These are phyloP conservation scores for Callopanchax toddi DNA, from an alignment of 2,113 vertebrate genomes.

Conservation along the genomic window DNA sequence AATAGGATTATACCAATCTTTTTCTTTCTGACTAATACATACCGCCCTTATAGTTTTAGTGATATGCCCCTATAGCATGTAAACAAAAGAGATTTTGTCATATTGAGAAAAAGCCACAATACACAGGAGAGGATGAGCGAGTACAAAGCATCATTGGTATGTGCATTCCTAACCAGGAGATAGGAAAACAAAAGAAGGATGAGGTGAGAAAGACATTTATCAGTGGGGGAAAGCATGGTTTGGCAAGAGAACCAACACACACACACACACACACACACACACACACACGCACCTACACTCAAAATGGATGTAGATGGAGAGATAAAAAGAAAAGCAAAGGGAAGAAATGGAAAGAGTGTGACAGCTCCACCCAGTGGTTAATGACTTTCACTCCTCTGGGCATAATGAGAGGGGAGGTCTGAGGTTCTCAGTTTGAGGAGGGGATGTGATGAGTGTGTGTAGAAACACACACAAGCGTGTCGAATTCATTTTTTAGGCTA, in stretches of 20 bases:
- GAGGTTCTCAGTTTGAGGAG: slow-evolving; percentile 18
- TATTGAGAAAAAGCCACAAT: slow-evolving; percentile 22
- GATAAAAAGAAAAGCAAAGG: slow-evolving; percentile 2
- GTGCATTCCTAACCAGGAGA: slow-evolving; percentile 34
- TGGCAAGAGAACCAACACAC: slow-evolving; percentile 24
- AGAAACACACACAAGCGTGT: not conserved
- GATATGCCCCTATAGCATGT: not conserved
- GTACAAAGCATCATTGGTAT: slow-evolving; percentile 24
- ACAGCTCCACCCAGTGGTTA: slow-evolving; percentile 79
- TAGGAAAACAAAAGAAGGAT: slow-evolving; percentile 30
- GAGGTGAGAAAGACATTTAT: slow-evolving; percentile 43
- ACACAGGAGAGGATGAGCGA: slow-evolving; percentile 3
- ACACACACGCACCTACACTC: no score
- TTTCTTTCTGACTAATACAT: not conserved
- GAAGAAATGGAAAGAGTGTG: slow-evolving; percentile 52
- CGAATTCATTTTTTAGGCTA: not conserved
- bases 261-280: slow-evolving; percentile 5
- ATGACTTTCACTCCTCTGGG: slow-evolving; percentile 27
- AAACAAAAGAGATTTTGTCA: slow-evolving; percentile 6
- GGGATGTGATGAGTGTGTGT: slow-evolving; percentile 1
- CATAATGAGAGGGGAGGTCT: slow-evolving; percentile 21
- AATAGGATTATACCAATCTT: slow-evolving; percentile 2
- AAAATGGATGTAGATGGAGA: slow-evolving; percentile 24
- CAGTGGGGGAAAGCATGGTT: slow-evolving; percentile 15
- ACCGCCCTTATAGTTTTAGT: not conserved